A percentile compares a stretch with the other conserved stretches of the same genome.
Evolutionary conservation across 2,113 vertebrate species (phyloP).

Genomic region (Chionis minor): DNA sequence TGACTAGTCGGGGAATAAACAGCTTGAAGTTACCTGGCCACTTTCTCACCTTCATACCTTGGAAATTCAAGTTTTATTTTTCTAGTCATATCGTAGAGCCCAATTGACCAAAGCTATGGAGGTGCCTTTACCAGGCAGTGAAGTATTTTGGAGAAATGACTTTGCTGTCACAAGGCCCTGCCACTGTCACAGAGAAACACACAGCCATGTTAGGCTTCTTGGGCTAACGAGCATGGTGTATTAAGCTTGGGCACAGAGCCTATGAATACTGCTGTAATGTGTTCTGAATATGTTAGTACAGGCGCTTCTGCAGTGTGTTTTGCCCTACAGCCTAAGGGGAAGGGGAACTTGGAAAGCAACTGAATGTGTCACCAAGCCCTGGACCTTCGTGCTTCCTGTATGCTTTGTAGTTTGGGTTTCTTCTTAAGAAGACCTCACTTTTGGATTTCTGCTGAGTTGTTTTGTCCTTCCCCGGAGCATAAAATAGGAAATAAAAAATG

Average conservation of each 20-base stretch:
- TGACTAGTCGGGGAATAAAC: neutral
- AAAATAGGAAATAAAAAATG: neutral
- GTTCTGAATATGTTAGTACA: neutral
- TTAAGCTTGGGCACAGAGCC: neutral
- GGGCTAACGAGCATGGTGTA: neutral
- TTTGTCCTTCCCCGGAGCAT: neutral
- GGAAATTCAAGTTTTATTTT: neutral
- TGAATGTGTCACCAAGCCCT: neutral
- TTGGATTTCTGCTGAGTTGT: neutral
- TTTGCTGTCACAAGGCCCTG: neutral
- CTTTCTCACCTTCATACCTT: neutral
- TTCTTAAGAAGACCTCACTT: neutral
- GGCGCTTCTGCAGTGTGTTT: neutral
- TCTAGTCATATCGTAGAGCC: neutral
- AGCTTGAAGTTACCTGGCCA: neutral
- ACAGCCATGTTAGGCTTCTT: neutral
- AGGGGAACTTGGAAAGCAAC: neutral
- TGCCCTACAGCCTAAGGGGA: neutral
- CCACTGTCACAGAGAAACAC: fast-evolving
- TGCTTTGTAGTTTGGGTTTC: neutral
- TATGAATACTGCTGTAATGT: fast-evolving
- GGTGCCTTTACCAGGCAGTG: neutral
- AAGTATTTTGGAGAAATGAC: neutral
- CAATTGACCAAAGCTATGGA: neutral
- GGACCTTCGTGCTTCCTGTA: neutral